These are phyloP conservation scores for Callopanchax toddi DNA, from an alignment of 2,113 vertebrate genomes.

Conservation along the genomic window DNA sequence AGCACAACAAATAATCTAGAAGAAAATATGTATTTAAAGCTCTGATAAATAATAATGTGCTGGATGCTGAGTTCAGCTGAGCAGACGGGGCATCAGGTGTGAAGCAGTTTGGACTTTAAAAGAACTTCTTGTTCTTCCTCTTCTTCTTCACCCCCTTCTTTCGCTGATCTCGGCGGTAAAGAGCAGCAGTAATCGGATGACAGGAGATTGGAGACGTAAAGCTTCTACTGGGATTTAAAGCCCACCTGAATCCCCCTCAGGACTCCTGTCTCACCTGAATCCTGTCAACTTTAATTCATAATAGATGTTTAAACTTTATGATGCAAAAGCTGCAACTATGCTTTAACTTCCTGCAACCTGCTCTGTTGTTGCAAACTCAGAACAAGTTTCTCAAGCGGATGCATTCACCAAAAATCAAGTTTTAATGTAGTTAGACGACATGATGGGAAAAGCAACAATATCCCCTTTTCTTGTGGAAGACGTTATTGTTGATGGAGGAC, in stretches of 20 bases:
- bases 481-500: too few relatives aligned
- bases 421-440: too few relatives aligned
- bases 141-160: not conserved
- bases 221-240: slow-evolving; percentile 64
- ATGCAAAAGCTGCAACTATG: too few relatives aligned
- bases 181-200: slow-evolving; percentile 79
- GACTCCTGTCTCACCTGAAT: not conserved
- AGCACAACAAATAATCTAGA: too few relatives aligned
- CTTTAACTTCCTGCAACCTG: too few relatives aligned
- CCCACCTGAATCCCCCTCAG: slow-evolving; percentile 3
- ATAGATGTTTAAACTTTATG: not conserved
- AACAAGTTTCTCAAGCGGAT: too few relatives aligned
- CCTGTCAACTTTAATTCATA: not conserved
- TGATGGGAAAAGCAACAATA: too few relatives aligned
- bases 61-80: too few relatives aligned
- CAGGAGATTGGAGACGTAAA: slow-evolving; percentile 72
- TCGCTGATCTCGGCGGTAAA: slow-evolving; percentile 65
- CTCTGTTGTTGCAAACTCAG: too few relatives aligned
- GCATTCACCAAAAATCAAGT: too few relatives aligned
- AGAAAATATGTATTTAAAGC: not conserved
- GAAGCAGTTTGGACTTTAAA: slow-evolving; percentile 6
- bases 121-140: slow-evolving; percentile 8
- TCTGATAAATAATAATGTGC: fast-evolving
- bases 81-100: not conserved
- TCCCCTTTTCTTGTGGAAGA: too few relatives aligned